Percentiles rank a stretch among this genome's conserved stretches.
Evolutionary conservation across 2,113 vertebrate species (phyloP).

Genomic region (Jaculus jaculus): DNA sequence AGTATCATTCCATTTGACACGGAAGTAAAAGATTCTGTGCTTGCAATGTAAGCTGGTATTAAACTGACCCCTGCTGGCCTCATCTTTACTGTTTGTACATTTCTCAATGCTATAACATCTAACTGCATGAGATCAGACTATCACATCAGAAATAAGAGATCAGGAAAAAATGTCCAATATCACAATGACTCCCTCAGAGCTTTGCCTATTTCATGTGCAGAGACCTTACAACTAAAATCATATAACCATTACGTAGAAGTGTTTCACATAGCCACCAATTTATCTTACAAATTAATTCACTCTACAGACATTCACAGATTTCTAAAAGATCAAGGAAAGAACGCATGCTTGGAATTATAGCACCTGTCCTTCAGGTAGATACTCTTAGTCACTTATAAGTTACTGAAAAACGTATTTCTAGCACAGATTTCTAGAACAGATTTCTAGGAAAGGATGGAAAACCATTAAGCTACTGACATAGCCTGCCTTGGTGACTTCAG

Average conservation of each 20-base stretch:
- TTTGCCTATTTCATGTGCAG: background rate
- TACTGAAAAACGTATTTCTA: background rate
- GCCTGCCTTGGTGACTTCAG: background rate
- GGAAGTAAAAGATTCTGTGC: background rate
- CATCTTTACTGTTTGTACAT: conserved; percentile 7
- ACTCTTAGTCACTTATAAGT: background rate
- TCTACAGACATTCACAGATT: background rate
- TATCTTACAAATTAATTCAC: background rate
- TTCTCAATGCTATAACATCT: background rate
- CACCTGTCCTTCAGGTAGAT: background rate
- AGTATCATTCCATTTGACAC: conserved; percentile 2
- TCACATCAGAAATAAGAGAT: background rate
- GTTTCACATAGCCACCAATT: background rate
- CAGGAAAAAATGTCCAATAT: background rate
- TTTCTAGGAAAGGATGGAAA: background rate
- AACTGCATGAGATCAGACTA: background rate
- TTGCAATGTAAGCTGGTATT: conserved; percentile 26
- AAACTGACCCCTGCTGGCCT: conserved; percentile 72
- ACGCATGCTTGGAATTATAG: background rate
- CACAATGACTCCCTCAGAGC: background rate
- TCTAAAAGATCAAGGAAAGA: background rate
- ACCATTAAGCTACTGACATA: background rate
- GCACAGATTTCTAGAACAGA: background rate
- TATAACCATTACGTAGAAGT: background rate
- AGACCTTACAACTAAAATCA: background rate